Evolutionary conservation across 1,140 invertebrate species (phyloP).

Genomic region (Drosophila pectinifera): DNA sequence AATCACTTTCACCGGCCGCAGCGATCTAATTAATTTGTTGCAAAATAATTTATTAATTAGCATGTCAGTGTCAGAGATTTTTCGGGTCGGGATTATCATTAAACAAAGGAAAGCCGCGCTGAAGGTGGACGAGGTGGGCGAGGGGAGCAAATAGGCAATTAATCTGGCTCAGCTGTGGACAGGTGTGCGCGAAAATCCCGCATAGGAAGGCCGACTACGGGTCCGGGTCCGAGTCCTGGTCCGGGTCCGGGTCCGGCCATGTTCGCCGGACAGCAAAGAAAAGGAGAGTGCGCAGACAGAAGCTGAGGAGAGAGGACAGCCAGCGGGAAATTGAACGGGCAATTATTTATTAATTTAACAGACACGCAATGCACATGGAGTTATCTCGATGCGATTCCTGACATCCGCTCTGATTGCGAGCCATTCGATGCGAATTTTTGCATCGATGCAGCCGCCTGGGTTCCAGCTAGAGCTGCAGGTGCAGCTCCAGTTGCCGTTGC

Average conservation of each 20-base stretch:
- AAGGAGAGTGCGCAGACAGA: slow-evolving; percentile 22
- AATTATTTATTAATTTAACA: slow-evolving; percentile 79
- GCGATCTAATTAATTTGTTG: slow-evolving; percentile 74
- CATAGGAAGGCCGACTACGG: slow-evolving; percentile 33
- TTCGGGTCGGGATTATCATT: slow-evolving; percentile 49
- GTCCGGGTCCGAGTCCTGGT: neutral
- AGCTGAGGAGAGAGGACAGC: slow-evolving; percentile 3
- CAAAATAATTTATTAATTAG: slow-evolving; percentile 81
- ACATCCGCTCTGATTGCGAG: slow-evolving; percentile 66
- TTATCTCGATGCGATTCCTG: slow-evolving; percentile 46
- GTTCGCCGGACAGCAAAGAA: slow-evolving; percentile 32
- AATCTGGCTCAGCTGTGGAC: slow-evolving; percentile 65
- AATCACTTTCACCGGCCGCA: slow-evolving; percentile 37
- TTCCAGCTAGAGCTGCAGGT: too few species aligned
- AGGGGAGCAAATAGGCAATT: slow-evolving; percentile 57
- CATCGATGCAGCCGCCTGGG: slow-evolving; percentile 31
- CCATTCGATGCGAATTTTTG: slow-evolving; percentile 37
- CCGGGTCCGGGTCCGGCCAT: slow-evolving; percentile 11
- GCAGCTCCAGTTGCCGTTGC: slow-evolving; percentile 10
- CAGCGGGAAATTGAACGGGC: slow-evolving; percentile 31
- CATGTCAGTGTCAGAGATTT: slow-evolving; percentile 63
- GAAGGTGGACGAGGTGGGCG: neutral
- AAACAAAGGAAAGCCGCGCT: slow-evolving; percentile 39
- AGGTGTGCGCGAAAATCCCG: slow-evolving; percentile 56
- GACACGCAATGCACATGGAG: slow-evolving; percentile 68